Evolutionary conservation across 2,888 invertebrate species (phyloP).

Genomic region (Rhamnusium bicolor): DNA sequence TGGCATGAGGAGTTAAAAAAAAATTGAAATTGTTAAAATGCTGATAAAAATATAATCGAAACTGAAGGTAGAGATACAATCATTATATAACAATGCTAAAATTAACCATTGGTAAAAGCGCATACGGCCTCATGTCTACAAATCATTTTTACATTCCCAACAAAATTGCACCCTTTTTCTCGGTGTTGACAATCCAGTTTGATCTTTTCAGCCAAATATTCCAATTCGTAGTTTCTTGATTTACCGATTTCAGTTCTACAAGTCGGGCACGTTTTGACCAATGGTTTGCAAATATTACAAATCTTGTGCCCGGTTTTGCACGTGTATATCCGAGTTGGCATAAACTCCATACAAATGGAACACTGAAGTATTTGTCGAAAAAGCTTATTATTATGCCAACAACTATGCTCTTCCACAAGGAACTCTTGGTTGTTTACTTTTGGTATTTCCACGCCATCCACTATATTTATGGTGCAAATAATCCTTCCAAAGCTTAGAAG

Average conservation of each 20-base stretch:
- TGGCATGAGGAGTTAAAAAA: too few species aligned
- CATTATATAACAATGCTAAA: too few species aligned
- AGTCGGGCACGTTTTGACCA: conserved; percentile 52
- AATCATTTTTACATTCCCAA: conserved; percentile 7
- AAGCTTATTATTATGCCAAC: neutral
- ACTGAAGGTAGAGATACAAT: too few species aligned
- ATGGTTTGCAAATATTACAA: conserved; percentile 56
- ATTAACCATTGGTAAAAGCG: too few species aligned
- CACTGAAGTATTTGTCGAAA: conserved; percentile 41
- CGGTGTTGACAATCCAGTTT: conserved; percentile 30
- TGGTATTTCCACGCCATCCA: neutral
- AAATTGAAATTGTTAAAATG: too few species aligned
- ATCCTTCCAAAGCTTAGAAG: neutral
- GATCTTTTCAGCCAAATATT: conserved; percentile 42
- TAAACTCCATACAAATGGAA: conserved; percentile 58
- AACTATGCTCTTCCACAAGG: too few species aligned
- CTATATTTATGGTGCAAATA: neutral
- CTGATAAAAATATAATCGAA: too few species aligned
- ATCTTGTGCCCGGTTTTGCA: conserved; percentile 60
- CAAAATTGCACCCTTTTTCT: neutral
- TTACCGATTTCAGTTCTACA: conserved; percentile 39
- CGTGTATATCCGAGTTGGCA: conserved; percentile 51
- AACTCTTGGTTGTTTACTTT: neutral
- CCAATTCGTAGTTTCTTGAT: conserved; percentile 42
- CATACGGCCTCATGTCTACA: conserved; percentile 13